Base-by-base conservation (phyloP, 1,140 invertebrate species). In the Tetramorium simillimum region DNA sequence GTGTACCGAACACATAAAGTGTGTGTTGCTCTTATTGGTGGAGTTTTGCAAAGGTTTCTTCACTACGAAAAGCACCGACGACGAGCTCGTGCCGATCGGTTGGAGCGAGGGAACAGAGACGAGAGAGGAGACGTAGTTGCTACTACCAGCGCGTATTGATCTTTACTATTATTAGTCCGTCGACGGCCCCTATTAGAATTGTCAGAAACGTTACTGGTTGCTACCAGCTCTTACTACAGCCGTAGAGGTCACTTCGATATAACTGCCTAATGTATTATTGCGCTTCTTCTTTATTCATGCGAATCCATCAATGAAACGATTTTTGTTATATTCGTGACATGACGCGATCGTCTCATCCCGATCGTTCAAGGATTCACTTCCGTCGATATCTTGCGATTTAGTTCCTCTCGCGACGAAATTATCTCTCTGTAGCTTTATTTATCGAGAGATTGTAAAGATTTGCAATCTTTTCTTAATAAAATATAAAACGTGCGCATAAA, bases 141-240 rank as follows among this genome's bases (percentile, higher is more conserved):
- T 69, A 77, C 85, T 87, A 87, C 70, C 85, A 86, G 80, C 70
- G 75, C 82, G 72, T 93, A 93, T 93, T 89, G 93, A 93, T 93
- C 91, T 89, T 89, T 85, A 87, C 93, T 93, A 93, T 93, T 93
- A 93, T 93, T 93, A 93, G 92, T 91, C 75, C 86, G 85, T 85
- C 86, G 86, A 80, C 92, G 88, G 90, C 89, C 90, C 88, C 91
- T 91, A 91, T 92, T 93, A 91, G 86, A 92, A 91, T 90, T 77
- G 87, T 89, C 80, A 75, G 73, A 86, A 90, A 86, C 86, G 81
- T 84, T 84, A 49, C 80, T 62, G 80, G 80, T 73, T 73, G 80
- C 80, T 84, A 62, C 80, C 28, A 43, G 80, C 80, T 62, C 56
- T 73, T 43, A 49, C 69, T 75, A 46, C 65, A 37, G n/a, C 69